Conservation (phyloP, 2,797 vertebrate species). For the Chromobotia macracanthus region DNA sequence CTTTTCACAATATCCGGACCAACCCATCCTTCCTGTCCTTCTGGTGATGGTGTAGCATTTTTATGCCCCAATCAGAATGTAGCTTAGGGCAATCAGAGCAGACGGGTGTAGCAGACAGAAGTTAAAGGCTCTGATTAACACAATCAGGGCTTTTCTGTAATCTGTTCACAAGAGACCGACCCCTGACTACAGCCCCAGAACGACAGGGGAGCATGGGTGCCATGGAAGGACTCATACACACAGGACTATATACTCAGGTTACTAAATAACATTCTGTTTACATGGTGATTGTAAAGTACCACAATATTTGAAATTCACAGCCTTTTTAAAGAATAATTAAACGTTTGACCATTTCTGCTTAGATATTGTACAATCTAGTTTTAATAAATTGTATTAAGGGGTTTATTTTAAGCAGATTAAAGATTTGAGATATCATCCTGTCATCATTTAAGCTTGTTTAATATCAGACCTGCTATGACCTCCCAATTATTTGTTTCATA, state of each 20-base stretch:
- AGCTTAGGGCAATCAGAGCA: conserved; percentile 35
- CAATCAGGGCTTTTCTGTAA: conserved; percentile 42
- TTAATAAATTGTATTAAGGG: background rate
- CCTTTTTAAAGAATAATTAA: background rate
- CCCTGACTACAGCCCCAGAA: background rate
- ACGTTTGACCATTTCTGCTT: background rate
- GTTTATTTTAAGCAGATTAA: conserved; percentile 19
- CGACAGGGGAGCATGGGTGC: background rate
- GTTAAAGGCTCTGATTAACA: conserved; percentile 46
- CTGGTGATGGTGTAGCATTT: conserved; percentile 33
- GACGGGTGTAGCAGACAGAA: conserved; percentile 37
- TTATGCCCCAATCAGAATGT: conserved; percentile 20
- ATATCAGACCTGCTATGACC: conserved; percentile 10
- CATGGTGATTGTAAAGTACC: background rate
- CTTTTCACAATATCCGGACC: conserved; percentile 34
- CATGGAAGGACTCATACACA: background rate
- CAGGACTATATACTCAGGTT: background rate
- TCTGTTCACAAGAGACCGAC: conserved; percentile 17
- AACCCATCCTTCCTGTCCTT: conserved; percentile 41
- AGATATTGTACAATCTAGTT: background rate
- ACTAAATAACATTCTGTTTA: background rate
- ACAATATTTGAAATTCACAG: background rate
- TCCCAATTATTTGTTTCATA: conserved; percentile 34
- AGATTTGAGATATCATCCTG: conserved; percentile 6
- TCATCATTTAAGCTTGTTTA: conserved; percentile 13